phyloP scores from a whole-genome alignment of 2,113 vertebrate genomes.

The Thryonomys swinderianus region DNA sequence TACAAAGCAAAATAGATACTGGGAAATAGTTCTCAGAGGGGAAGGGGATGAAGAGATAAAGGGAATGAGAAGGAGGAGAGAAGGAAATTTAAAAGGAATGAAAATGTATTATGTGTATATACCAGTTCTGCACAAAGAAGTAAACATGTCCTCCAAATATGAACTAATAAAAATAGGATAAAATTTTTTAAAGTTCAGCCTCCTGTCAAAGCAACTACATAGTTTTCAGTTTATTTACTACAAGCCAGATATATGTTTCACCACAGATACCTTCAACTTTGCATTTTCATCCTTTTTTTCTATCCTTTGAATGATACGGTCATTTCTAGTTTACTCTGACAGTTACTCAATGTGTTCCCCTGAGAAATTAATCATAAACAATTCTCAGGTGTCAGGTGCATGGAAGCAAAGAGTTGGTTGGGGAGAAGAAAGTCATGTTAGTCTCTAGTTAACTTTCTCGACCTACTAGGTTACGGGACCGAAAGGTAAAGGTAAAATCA shows the following conservation, averaged over 20 bases:
- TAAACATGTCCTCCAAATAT: background rate
- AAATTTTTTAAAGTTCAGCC: background rate
- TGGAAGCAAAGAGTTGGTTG: background rate
- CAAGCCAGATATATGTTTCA: background rate
- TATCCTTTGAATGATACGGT: background rate
- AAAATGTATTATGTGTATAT: too few species aligned
- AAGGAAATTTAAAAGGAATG: background rate
- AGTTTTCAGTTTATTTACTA: conserved; percentile 19
- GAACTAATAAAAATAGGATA: background rate
- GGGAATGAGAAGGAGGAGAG: background rate
- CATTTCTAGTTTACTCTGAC: background rate
- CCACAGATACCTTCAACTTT: background rate
- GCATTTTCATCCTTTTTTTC: background rate
- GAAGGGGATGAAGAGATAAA: background rate
- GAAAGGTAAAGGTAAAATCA: background rate
- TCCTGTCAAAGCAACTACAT: background rate
- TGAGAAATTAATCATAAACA: background rate
- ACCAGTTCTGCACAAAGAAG: background rate
- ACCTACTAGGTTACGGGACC: background rate
- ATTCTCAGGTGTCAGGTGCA: background rate
- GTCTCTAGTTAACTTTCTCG: background rate
- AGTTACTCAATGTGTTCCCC: background rate
- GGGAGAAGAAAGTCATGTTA: accelerated
- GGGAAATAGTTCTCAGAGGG: background rate
- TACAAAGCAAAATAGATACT: background rate